Evolutionary conservation across 1,140 invertebrate genomes (phyloP), one percentile per base, ranked within the genome.

Genomic region (Pseudoatta argentina): DNA sequence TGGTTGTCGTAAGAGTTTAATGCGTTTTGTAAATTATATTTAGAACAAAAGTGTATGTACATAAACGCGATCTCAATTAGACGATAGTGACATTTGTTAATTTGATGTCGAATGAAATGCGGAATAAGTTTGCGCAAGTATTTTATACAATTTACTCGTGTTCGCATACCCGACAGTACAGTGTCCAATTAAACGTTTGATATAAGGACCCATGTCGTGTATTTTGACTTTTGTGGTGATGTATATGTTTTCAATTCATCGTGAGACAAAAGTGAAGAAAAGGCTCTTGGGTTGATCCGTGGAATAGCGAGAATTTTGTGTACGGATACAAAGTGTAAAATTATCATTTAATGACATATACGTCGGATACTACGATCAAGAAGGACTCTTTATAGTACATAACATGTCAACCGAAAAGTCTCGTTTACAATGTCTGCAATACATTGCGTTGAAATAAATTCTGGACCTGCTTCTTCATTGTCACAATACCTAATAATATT

Each of bases 161-260:
- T 89, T 87, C 63, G 51, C 86, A 85, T 89, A 85, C 67, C 55
- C 59, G 18, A 44, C 72, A 75, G 85, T 64, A 76, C 73, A 39
- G 71, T 64, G 59, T 51, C 86, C 86, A 90, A 89, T 90, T 90
- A 89, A 90, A 89, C 75, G 71, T 89, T 89, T 89, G 86, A 89
- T 90, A 89, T 87, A 86, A 64, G 21, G 48, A 44, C 59, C 12
- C 85, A 12, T 73, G 18, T 39, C 48, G 76, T 21, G 48, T 90
- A 76, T 89, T 89, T 88, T 88, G 83, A 88, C 82, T 89, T 89
- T 88, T 34, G 64, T 44, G 67, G 57, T 34, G 75, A 39, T 16
- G 16, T 24, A 51, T 39, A 44, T 66, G 57, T 48, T 59, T 66
- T 73, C 5, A 88, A 89, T 89, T 63, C 16, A 10, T 2, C 8